A percentile compares a stretch with the other conserved stretches of the same genome.
Evolutionary conservation across 2,113 vertebrate genomes (phyloP).

Genomic region (Calidris pygmaea): DNA sequence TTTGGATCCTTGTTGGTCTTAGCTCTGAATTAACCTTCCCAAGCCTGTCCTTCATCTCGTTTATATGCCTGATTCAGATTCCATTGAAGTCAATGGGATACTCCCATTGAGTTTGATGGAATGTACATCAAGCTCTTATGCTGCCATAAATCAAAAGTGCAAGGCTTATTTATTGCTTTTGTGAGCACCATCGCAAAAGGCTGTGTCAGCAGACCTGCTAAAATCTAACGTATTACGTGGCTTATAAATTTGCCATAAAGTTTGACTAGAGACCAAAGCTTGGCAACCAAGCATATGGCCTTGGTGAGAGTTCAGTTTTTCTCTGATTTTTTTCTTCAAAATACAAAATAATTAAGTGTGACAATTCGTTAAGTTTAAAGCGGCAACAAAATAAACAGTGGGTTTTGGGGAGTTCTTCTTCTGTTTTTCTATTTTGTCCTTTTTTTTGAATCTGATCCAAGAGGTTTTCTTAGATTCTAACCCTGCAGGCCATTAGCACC

Average conservation of each 20-base stretch:
- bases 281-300: neutral
- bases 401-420: neutral
- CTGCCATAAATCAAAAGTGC: neutral
- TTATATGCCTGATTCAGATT: neutral
- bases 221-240: neutral
- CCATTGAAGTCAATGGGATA: neutral
- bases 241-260: conserved; percentile 1
- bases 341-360: neutral
- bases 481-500: neutral
- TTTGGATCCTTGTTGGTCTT: neutral
- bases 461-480: neutral
- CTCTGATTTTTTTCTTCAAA: neutral
- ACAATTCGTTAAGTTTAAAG: neutral
- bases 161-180: neutral
- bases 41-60: neutral
- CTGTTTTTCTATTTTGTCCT: neutral
- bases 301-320: neutral
- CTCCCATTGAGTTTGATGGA: neutral
- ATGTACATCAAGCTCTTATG: neutral
- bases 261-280: neutral
- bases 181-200: neutral
- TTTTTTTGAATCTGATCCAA: neutral
- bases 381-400: neutral
- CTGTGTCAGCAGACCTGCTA: conserved; percentile 6
- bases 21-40: neutral